Evolutionary conservation across 2,113 vertebrate species (phyloP), one percentile per base, ranked within the genome.

Genomic region (Rhagologus leucostigma): DNA sequence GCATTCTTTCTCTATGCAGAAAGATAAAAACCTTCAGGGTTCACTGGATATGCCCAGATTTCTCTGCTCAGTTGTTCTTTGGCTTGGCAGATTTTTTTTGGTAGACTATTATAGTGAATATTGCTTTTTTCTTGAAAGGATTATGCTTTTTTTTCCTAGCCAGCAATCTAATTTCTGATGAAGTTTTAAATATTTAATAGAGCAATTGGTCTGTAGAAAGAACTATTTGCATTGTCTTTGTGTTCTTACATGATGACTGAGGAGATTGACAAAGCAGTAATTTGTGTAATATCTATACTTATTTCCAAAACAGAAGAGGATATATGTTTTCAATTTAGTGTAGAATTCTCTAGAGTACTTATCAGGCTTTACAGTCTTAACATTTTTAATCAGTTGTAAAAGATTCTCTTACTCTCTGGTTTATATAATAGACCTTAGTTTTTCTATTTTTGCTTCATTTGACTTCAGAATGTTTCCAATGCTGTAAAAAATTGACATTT

Each of bases 361-460:
- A 91, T 37, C 68, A 95, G 82, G 85, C 55, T 94, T 94, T 93
- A 49, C 19, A 80, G 42, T 92, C 87, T 94, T 74, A 85, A 84
- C 59, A 59, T 86, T 94, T 95, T 95, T 88, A 93, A 95, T 95
- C 85, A 83, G 39, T 77, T 91, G 35, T 94, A 90, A 85, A 89
- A 83, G 68, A 92, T 97, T 32, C 4, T 94, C 64, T 96, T 94
- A 77, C 41, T 71, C 64, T 95, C 59, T 68, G 64, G 92, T 95
- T 95, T 96, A 91, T 93, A 18, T 89, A 92, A 88, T 55, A 87
- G 63, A 90, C 24, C 56, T 84, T 78, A 84, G 50, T 57, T 90
- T 91, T 93, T 86, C 87, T 93, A 69, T 80, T 94, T 95, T 95
- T 90, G 21, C 9, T 93, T 96, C 55, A 69, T 79, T 93, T 94